Conservation (phyloP, 2,797 vertebrate genomes). For the Tapirus indicus region DNA sequence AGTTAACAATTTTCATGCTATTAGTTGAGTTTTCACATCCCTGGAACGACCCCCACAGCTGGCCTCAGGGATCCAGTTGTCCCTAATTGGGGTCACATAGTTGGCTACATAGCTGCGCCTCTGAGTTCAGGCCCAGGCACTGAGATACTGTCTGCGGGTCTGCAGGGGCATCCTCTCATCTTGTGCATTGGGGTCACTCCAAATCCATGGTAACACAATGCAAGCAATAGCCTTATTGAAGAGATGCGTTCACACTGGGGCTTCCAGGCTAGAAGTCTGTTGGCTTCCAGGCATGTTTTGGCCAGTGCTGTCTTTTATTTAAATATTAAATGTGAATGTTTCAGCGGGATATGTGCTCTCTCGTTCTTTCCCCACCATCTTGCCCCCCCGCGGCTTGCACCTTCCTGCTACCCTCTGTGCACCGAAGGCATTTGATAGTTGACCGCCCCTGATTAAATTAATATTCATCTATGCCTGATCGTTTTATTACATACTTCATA, state of each 20-base stretch:
- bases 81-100: neutral
- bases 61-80: neutral
- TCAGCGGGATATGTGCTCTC: neutral
- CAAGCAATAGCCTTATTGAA: neutral
- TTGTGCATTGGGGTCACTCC: neutral
- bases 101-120: neutral
- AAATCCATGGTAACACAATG: neutral
- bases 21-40: neutral
- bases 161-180: neutral
- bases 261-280: neutral
- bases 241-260: accelerated
- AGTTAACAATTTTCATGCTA: accelerated
- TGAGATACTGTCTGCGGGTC: neutral
- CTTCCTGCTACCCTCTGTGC: neutral
- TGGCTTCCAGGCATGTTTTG: neutral
- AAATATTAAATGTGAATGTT: accelerated
- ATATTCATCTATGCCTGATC: neutral
- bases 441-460: neutral
- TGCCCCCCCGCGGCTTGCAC: neutral
- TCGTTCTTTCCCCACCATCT: accelerated
- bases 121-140: neutral
- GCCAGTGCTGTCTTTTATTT: neutral
- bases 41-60: no score
- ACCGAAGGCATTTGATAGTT: neutral
- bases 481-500: neutral